Percentiles rank a stretch among this genome's conserved stretches.
Evolutionary conservation across 2,797 vertebrate species (phyloP).

Genomic region (Ptychadena robeensis): DNA sequence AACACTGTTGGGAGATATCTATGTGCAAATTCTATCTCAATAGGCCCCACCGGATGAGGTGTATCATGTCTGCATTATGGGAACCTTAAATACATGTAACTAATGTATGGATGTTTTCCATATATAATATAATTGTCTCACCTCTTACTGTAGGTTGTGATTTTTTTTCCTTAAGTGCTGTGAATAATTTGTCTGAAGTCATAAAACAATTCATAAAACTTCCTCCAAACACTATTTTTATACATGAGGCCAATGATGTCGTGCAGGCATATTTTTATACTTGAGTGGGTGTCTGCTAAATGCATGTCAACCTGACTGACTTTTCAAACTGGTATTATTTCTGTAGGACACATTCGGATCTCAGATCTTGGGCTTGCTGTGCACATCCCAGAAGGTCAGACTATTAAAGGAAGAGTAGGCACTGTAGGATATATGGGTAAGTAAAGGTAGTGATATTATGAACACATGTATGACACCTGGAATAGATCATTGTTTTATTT

Average conservation of each 20-base stretch:
- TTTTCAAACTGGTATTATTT: neutral
- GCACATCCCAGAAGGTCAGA: slow-evolving; percentile 89
- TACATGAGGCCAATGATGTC: neutral
- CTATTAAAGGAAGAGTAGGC: slow-evolving; percentile 94
- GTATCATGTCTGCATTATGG: too few relatives aligned
- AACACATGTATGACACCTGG: too few relatives aligned
- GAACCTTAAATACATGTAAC: too few relatives aligned
- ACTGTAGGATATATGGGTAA: slow-evolving; percentile 98
- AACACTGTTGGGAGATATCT: too few relatives aligned
- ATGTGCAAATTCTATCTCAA: too few relatives aligned
- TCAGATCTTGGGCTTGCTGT: slow-evolving; percentile 95
- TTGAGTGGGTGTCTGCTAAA: neutral
- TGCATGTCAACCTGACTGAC: neutral
- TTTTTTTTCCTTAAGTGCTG: neutral
- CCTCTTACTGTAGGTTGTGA: neutral
- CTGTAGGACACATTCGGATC: slow-evolving; percentile 93
- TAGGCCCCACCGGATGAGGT: too few relatives aligned
- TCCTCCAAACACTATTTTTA: neutral
- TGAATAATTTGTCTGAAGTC: neutral
- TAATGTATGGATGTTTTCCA: too few relatives aligned
- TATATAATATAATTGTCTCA: too few relatives aligned
- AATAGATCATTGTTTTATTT: too few relatives aligned
- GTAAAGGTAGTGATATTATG: too few relatives aligned
- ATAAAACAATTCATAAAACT: neutral
- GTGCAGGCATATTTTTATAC: neutral